Conservation (phyloP, 2,113 vertebrate species). For the Pelodiscus sinensis region DNA sequence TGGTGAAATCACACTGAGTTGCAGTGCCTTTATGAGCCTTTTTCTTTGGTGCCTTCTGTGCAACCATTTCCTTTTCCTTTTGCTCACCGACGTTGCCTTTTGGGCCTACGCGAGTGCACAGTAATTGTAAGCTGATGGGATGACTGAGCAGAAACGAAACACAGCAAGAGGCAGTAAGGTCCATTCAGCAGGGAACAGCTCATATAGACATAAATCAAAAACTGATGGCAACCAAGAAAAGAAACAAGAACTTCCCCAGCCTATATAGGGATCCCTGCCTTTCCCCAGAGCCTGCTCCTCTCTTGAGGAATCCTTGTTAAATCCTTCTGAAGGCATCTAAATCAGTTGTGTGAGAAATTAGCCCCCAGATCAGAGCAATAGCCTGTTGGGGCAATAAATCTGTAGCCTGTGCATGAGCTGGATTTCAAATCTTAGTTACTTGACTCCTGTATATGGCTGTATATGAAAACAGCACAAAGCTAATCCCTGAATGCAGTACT, state of each 20-base stretch:
- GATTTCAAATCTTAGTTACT: neutral
- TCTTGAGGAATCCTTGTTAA: neutral
- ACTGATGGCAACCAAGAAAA: neutral
- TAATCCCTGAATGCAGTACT: neutral
- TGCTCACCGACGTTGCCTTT: neutral
- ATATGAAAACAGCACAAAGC: neutral
- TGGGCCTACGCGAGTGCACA: neutral
- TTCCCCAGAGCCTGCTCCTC: neutral
- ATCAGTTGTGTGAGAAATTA: conserved; percentile 11
- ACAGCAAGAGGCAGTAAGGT: neutral
- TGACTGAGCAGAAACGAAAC: neutral
- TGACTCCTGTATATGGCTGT: neutral
- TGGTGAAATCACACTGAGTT: neutral
- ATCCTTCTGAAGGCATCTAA: neutral
- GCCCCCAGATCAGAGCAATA: neutral
- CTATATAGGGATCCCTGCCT: neutral
- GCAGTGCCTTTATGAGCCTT: neutral
- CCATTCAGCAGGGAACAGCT: neutral
- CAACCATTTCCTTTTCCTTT: neutral
- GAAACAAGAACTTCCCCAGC: neutral
- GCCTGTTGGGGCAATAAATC: neutral
- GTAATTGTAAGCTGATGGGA: neutral
- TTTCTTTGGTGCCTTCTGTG: neutral
- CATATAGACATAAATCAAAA: neutral
- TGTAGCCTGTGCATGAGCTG: neutral